Conservation (phyloP, 2,888 invertebrate species). For the Trypoxylon attenuatum region DNA sequence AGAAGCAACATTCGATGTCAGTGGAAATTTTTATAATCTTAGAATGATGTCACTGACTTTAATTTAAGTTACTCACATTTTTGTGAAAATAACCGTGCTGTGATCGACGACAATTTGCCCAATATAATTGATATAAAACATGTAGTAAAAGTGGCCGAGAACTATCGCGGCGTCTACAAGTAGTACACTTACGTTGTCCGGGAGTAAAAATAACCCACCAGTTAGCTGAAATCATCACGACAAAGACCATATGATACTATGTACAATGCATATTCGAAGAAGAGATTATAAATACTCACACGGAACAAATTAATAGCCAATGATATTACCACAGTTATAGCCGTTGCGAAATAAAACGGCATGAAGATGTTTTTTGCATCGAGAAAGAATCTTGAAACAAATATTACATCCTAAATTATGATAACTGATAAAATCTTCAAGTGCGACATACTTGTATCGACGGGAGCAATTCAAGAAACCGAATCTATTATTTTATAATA, state of each 20-base stretch:
- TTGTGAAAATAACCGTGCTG: conserved; percentile 5
- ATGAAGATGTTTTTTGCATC: neutral
- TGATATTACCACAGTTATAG: neutral
- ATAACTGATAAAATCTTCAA: too few species aligned
- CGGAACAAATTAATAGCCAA: neutral
- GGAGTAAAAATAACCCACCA: too few species aligned
- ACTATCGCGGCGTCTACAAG: too few species aligned
- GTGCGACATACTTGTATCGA: too few species aligned
- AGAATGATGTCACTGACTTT: neutral
- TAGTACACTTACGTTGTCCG: too few species aligned
- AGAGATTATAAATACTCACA: too few species aligned
- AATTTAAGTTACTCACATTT: conserved; percentile 5
- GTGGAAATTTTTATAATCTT: neutral
- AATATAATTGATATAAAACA: conserved; percentile 12
- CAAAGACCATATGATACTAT: too few species aligned
- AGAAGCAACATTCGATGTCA: neutral
- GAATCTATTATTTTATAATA: neutral
- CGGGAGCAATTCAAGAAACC: too few species aligned
- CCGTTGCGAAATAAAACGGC: neutral
- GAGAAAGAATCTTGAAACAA: neutral
- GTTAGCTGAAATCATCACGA: too few species aligned
- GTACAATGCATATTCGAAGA: too few species aligned
- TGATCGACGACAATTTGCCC: conserved; percentile 18
- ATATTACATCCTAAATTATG: neutral
- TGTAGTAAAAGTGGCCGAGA: neutral